Conservation (phyloP, 2,888 invertebrate genomes). For the Andrena bucephala region DNA sequence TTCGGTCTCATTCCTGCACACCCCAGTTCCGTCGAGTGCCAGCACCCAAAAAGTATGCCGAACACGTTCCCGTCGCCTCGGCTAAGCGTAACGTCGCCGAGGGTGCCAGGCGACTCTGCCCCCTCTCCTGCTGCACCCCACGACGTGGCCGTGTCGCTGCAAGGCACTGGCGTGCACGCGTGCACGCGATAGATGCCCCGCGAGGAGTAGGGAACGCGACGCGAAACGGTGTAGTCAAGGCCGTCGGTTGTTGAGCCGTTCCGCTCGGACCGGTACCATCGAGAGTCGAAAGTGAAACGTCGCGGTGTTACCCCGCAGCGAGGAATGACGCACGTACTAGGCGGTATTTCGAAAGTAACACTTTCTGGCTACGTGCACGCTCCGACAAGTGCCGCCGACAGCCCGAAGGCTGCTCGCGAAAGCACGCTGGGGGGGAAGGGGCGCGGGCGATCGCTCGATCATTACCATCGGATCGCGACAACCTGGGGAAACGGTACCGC, state of each 20-base stretch:
- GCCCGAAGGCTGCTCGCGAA: slow-evolving; percentile 40
- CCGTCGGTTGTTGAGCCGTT: slow-evolving; percentile 62
- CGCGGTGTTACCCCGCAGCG: slow-evolving; percentile 45
- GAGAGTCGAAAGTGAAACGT: slow-evolving; percentile 79
- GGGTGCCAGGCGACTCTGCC: no score
- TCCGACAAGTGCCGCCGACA: slow-evolving; percentile 26
- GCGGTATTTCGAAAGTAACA: slow-evolving; percentile 73
- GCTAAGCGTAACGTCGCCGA: no score
- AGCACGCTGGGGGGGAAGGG: slow-evolving; percentile 14
- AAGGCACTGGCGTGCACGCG: not conserved
- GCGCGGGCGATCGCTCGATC: slow-evolving; percentile 21
- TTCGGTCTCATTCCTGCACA: no score
- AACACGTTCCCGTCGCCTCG: no score
- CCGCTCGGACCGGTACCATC: slow-evolving; percentile 70
- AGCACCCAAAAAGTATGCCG: no score
- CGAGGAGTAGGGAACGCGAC: slow-evolving; percentile 1
- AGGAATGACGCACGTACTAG: slow-evolving; percentile 68
- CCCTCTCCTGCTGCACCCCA: no score
- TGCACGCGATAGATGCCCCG: not conserved
- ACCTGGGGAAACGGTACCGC: slow-evolving; percentile 33
- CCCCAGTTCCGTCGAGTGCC: no score
- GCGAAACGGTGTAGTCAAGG: slow-evolving; percentile 69
- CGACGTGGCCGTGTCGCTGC: no score
- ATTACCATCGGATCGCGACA: slow-evolving; percentile 40
- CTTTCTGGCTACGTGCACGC: slow-evolving; percentile 43